Percentiles rank a stretch among this genome's conserved stretches.
Evolutionary conservation across 2,113 vertebrate genomes (phyloP).

Genomic region (Rhinoderma darwinii): DNA sequence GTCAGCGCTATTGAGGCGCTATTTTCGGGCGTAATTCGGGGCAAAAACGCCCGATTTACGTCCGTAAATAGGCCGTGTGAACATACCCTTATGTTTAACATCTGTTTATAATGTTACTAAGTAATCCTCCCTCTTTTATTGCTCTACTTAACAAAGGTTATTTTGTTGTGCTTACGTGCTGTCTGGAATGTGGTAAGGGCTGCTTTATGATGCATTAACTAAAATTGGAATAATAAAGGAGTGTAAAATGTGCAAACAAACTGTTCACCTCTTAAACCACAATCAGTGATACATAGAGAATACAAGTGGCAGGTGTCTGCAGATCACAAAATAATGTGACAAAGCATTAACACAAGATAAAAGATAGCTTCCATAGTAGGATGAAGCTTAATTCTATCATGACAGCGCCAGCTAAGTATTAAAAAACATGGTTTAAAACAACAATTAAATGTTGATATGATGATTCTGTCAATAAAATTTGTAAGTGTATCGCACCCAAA

Average conservation of each 20-base stretch:
- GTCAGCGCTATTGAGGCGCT: no score
- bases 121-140: conserved; percentile 26
- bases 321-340: no score
- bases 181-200: background rate
- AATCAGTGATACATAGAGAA: conserved; percentile 7
- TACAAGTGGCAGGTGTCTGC: background rate
- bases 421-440: background rate
- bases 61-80: no score
- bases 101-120: conserved; percentile 31
- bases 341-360: background rate
- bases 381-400: background rate
- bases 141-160: conserved; percentile 25
- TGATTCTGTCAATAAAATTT: no score
- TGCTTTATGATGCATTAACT: conserved; percentile 13
- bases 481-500: no score
- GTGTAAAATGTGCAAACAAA: background rate
- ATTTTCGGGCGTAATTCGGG: no score
- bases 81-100: no score
- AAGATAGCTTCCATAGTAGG: background rate
- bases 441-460: no score
- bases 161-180: conserved; percentile 13
- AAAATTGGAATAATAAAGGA: background rate
- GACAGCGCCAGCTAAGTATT: background rate
- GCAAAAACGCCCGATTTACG: no score
- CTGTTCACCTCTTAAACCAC: conserved; percentile 1